Evolutionary conservation across 2,888 invertebrate genomes (phyloP), one percentile per base, ranked within the genome.

Genomic region (Athripsodes cinereus): DNA sequence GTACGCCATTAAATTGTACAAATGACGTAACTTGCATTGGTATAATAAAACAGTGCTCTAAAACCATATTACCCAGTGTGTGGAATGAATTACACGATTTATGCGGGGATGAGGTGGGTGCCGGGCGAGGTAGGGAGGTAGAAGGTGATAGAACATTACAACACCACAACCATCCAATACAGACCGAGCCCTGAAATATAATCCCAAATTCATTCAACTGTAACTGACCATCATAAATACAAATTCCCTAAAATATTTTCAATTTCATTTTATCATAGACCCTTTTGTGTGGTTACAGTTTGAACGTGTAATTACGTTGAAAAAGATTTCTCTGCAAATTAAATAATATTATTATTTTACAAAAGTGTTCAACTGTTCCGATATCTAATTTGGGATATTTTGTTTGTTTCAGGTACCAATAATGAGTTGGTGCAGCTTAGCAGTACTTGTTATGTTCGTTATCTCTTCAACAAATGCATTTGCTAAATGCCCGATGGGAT

Each of bases 401-500:
- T 54, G 21, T 40, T 53, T 48, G 49, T 61, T 63, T 47, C 60
- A 72, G 52, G 66, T 78, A 18, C 53, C 53, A 18, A 22, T 20
- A 26, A 52, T 49, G 21, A 53, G 34, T 10, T 31, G 46, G 2
- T 54, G 68, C 76, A 57, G 71, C 72, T 55, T 74, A 71, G 18
- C 60, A 35, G 8, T 44, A 19, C 34, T 31, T 22, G 51, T 61
- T 16, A 35, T 59, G n/a, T 44, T 60, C 20, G 16, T 69, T 70
- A 71, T 48, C 71, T 73, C 62, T 73, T 40, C 81, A 10, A 80
- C 80, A 18, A 75, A 78, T 34, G 84, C 83, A 31, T 75, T 86
- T 64, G 87, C 87, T 57, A 86, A 90, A 75, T 95, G 94, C 70
- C 94, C 94, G n/a, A 82, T 76, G 62, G 90, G 88, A 65, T 95